These are phyloP conservation scores for Chymomyza costata DNA, from an alignment of 1,140 invertebrate species.

Conservation along the genomic window DNA sequence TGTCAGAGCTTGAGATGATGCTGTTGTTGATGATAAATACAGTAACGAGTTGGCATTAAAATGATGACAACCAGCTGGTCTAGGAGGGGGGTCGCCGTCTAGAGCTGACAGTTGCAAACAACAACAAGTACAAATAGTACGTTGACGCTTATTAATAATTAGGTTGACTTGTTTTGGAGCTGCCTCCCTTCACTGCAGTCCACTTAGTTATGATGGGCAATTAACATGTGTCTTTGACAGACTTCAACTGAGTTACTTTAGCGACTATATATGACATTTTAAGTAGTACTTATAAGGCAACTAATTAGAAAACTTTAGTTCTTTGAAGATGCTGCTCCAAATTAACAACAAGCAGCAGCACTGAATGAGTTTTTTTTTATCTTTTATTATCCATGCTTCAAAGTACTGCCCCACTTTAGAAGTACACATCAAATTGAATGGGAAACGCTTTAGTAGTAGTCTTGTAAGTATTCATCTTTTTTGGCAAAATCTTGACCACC, in stretches of 20 bases:
- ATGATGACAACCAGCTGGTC: constrained; percentile 53
- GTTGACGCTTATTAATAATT: constrained; percentile 71
- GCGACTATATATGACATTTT: no score
- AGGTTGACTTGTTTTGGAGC: no score
- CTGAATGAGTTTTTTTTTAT: no score
- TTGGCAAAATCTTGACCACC: constrained; percentile 67
- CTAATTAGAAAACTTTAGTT: no score
- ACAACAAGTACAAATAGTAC: constrained; percentile 7
- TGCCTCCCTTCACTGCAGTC: no score
- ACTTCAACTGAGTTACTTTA: no score
- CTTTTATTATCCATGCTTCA: no score
- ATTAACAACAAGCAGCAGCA: no score
- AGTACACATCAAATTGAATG: constrained; percentile 59
- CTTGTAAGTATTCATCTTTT: constrained; percentile 59
- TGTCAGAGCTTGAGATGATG: constrained; percentile 64
- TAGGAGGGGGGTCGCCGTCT: constrained; percentile 6
- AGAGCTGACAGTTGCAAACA: neutral
- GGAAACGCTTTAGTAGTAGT: constrained; percentile 20
- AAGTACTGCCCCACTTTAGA: no score
- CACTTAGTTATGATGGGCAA: constrained; percentile 5
- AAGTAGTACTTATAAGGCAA: no score
- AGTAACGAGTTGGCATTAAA: constrained; percentile 71
- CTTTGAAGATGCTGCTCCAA: no score
- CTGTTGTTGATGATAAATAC: constrained; percentile 72
- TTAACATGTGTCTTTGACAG: constrained; percentile 24